Percentiles rank a stretch among this genome's conserved stretches.
Evolutionary conservation across 2,797 vertebrate species (phyloP).

Genomic region (Apogon talboti): DNA sequence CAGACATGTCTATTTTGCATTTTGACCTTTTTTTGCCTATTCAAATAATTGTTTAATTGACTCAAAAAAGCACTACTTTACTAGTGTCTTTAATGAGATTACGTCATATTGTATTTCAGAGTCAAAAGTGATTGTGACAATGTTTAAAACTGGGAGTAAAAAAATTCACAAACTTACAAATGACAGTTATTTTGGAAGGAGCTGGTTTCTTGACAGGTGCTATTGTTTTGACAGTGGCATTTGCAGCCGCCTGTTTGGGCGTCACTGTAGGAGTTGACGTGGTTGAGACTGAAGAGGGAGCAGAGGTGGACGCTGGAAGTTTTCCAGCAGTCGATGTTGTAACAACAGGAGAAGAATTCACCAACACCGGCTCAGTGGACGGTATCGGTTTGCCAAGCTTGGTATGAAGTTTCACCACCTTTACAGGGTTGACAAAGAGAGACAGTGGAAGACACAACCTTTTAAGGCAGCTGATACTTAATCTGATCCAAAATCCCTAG

Average conservation of each 20-base stretch:
- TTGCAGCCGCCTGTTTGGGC: constrained; percentile 50
- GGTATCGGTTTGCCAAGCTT: constrained; percentile 91
- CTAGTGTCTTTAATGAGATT: too few relatives aligned
- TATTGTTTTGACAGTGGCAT: constrained; percentile 38
- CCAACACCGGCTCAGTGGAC: constrained; percentile 82
- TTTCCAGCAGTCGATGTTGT: constrained; percentile 76
- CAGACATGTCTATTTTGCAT: too few relatives aligned
- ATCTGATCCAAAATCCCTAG: constrained; percentile 38
- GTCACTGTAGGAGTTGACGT: constrained; percentile 43
- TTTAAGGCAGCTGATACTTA: constrained; percentile 41
- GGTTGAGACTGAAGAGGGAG: constrained; percentile 38
- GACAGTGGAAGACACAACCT: constrained; percentile 25
- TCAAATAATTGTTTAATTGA: too few relatives aligned
- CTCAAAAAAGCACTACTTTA: too few relatives aligned
- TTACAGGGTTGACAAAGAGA: constrained; percentile 51
- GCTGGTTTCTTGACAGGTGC: constrained; percentile 67
- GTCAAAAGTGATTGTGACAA: neutral
- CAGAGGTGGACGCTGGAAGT: constrained; percentile 31
- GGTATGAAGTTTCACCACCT: constrained; percentile 90
- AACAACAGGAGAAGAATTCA: constrained; percentile 75
- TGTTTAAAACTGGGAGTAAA: neutral
- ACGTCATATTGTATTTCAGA: too few relatives aligned
- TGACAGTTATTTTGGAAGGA: constrained; percentile 66
- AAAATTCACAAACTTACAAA: constrained; percentile 74
- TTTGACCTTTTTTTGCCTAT: too few relatives aligned